Evolutionary conservation across 2,888 invertebrate genomes (phyloP), one percentile per base, ranked within the genome.

Genomic region (Lomographa bimaculata): DNA sequence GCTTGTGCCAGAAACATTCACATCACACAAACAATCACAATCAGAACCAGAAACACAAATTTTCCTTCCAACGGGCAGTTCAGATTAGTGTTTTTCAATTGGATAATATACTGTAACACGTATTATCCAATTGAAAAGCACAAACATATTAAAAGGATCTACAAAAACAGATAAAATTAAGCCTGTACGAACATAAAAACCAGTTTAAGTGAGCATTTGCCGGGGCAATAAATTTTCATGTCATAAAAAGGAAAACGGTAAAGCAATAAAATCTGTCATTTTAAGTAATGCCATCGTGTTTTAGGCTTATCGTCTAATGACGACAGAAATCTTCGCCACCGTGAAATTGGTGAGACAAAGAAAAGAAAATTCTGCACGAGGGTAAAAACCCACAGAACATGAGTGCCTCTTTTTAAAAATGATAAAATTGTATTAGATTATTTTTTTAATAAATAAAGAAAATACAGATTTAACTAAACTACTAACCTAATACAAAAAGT

Each of bases 191-290:
- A 10, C 38, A 33, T 38, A 16, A 41, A 37, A 39, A n/a, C 28
- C 24, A 23, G 20, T 32, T 14, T 26, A 63, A 67, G 57, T 57
- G 54, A 59, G 52, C 54, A 61, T 73, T 62, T 58, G 58, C 46
- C 53, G 32, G 45, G 24, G 60, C 62, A 55, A 79, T 78, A 79
- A 76, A 79, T 79, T n/a, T 64, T 57, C 48, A 58, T 69, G 77
- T 73, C 72, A 73, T 77, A 79, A 79, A 79, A 79, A 74, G 60
- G 64, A 71, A 68, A 77, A 67, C 66, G 73, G 62, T 51, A 61
- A 64, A 64, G 76, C 68, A 77, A 79, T 80, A 79, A 80, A 79
- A 79, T 76, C 69, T 79, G 77, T 73, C 77, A 67, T 69, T 70
- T 64, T 65, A 72, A 71, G 75, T 75, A 76, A 75, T 71, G 60